A percentile compares a stretch with the other conserved stretches of the same genome.
These are phyloP conservation scores for Athalia rosae DNA, from an alignment of 2,888 invertebrate genomes.

Conservation along the genomic window DNA sequence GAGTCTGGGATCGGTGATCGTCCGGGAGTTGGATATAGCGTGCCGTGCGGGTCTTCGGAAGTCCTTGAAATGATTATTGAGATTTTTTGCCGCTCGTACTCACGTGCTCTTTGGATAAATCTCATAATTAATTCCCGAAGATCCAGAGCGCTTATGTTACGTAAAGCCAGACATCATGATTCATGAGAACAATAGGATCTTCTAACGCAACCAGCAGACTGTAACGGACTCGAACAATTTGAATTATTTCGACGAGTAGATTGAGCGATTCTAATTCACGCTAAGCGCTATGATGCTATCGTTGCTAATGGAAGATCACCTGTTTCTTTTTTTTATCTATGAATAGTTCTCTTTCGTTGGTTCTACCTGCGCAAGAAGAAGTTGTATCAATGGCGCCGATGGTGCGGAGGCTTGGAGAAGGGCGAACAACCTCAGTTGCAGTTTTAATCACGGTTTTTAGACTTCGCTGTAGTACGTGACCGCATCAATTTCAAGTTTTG, in stretches of 20 bases:
- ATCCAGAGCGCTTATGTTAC: not conserved
- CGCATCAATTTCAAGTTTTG: slow-evolving; percentile 24
- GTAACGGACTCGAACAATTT: not conserved
- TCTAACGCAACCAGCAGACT: slow-evolving; percentile 9
- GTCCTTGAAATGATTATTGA: slow-evolving; percentile 10
- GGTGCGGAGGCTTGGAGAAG: slow-evolving; percentile 15
- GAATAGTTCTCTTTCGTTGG: not conserved
- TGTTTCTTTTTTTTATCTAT: not conserved
- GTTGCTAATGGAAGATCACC: not conserved
- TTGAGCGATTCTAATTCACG: too few relatives aligned
- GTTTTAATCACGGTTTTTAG: slow-evolving; percentile 26
- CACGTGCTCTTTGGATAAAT: not conserved
- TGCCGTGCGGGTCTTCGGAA: not conserved
- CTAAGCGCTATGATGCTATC: slow-evolving; percentile 21
- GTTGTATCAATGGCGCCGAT: slow-evolving; percentile 22
- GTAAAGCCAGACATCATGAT: not conserved
- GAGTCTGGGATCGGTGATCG: slow-evolving; percentile 4
- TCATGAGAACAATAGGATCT: slow-evolving; percentile 5
- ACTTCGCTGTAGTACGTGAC: not conserved
- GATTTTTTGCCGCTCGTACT: not conserved
- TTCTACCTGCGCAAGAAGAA: not conserved
- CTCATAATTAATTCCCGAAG: not conserved
- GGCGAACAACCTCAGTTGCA: slow-evolving; percentile 8
- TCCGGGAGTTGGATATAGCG: not conserved
- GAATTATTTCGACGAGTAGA: too few relatives aligned